Evolutionary conservation across 2,113 vertebrate species (phyloP).

Genomic region (Zosterops hypoxanthus): DNA sequence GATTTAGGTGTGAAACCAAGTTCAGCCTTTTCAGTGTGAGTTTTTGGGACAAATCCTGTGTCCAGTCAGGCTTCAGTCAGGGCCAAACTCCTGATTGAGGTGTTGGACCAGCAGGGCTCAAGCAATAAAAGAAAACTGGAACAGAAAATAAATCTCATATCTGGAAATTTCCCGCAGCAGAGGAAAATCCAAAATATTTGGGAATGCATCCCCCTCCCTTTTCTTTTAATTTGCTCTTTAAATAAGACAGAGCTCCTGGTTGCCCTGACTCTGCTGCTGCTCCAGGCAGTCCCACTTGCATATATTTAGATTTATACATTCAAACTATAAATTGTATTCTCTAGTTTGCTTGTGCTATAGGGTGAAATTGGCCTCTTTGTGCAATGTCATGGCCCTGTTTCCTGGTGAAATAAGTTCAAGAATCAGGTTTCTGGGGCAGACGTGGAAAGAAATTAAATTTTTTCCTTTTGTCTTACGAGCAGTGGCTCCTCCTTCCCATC

Average conservation of each 20-base stretch:
- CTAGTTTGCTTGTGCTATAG: not conserved
- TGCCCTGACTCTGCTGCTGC: not conserved
- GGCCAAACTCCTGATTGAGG: accelerated
- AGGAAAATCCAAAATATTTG: not conserved
- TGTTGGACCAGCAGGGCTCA: not conserved
- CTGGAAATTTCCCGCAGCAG: not conserved
- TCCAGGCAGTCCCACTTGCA: not conserved
- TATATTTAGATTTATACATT: constrained; percentile 10
- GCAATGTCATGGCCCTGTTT: constrained; percentile 56
- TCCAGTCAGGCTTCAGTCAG: not conserved
- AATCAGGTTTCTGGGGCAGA: constrained; percentile 58
- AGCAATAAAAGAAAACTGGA: not conserved
- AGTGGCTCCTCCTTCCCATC: not conserved
- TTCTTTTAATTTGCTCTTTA: not conserved
- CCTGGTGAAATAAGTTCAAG: constrained; percentile 36
- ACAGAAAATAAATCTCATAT: not conserved
- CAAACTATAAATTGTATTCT: not conserved
- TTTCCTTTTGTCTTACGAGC: not conserved
- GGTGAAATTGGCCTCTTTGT: constrained; percentile 14
- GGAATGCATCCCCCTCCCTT: not conserved
- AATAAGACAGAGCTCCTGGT: not conserved
- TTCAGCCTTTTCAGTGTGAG: not conserved
- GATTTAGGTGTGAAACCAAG: not conserved
- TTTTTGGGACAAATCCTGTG: not conserved
- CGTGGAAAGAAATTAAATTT: not conserved